A percentile compares a stretch with the other conserved stretches of the same genome.
Conservation (phyloP, 2,888 invertebrate species). For the Heliconius aoede region DNA sequence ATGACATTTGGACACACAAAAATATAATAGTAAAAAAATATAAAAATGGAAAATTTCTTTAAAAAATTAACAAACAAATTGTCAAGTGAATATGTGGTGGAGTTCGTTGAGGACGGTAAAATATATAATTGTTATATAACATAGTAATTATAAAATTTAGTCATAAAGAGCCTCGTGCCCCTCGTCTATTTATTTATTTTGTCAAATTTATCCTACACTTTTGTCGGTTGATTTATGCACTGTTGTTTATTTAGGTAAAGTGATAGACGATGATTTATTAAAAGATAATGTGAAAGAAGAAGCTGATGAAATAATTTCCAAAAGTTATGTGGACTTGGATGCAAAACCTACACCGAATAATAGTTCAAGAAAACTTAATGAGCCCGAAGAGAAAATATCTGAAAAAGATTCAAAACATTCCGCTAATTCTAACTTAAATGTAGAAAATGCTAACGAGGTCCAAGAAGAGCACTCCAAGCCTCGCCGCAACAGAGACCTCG, state of each 20-base stretch:
- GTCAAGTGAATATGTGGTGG: slow-evolving; percentile 56
- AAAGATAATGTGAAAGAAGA: slow-evolving; percentile 55
- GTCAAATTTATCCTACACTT: too few species aligned
- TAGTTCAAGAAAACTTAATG: slow-evolving; percentile 39
- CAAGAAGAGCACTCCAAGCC: slow-evolving; percentile 23
- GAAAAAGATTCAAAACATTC: slow-evolving; percentile 19
- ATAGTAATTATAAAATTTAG: background rate
- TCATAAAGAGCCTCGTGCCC: background rate
- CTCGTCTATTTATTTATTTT: background rate
- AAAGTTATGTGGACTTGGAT: slow-evolving; percentile 52
- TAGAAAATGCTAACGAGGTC: slow-evolving; percentile 27
- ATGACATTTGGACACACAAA: background rate
- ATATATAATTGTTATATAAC: background rate
- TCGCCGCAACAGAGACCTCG: slow-evolving; percentile 22
- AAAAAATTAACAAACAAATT: slow-evolving; percentile 60
- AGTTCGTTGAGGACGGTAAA: slow-evolving; percentile 58
- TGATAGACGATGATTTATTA: slow-evolving; percentile 50
- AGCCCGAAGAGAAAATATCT: slow-evolving; percentile 17
- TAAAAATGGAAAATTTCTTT: slow-evolving; percentile 64
- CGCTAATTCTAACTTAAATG: slow-evolving; percentile 4
- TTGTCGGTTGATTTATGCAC: too few species aligned
- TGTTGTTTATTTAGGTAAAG: slow-evolving; percentile 49
- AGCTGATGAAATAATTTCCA: slow-evolving; percentile 52
- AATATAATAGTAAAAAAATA: background rate
- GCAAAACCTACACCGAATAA: slow-evolving; percentile 53